Conservation (phyloP, 2,888 invertebrate genomes). For the Cepaea hortensis region DNA sequence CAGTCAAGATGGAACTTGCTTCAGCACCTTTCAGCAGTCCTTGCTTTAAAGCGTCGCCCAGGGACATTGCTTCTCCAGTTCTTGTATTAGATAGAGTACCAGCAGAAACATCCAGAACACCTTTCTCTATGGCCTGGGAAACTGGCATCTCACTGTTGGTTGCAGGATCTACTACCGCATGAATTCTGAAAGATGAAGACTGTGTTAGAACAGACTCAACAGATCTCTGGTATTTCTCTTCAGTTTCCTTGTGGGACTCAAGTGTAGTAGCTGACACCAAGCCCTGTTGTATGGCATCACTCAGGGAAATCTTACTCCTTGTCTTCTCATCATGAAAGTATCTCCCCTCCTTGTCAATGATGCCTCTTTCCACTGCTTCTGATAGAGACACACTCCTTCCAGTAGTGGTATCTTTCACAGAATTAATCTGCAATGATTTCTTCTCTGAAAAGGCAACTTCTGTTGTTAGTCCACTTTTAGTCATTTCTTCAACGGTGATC, state of each 20-base stretch:
- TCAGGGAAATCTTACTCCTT: constrained; percentile 63
- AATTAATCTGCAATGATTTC: constrained; percentile 66
- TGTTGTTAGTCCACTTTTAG: constrained; percentile 63
- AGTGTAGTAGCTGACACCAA: constrained; percentile 49
- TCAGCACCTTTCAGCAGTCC: constrained; percentile 58
- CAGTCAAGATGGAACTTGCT: constrained; percentile 33
- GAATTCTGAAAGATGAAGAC: constrained; percentile 66
- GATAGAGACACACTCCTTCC: constrained; percentile 87
- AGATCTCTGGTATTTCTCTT: constrained; percentile 56
- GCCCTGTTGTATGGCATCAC: constrained; percentile 60
- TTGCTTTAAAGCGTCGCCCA: constrained; percentile 85
- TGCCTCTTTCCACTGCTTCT: constrained; percentile 82
- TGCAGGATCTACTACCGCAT: constrained; percentile 84
- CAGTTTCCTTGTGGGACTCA: constrained; percentile 53
- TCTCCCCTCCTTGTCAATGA: constrained; percentile 77
- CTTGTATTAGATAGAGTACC: constrained; percentile 72
- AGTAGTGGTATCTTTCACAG: constrained; percentile 82
- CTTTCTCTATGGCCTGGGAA: constrained; percentile 80
- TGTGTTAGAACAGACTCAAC: constrained; percentile 59
- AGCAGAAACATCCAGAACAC: constrained; percentile 83
- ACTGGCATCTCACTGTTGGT: constrained; percentile 84
- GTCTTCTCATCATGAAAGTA: constrained; percentile 59
- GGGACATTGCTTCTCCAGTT: constrained; percentile 85
- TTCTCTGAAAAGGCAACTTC: constrained; percentile 69
- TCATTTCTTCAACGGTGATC: constrained; percentile 64